Conservation (phyloP, 2,113 vertebrate species). For the Zosterops borbonicus region DNA sequence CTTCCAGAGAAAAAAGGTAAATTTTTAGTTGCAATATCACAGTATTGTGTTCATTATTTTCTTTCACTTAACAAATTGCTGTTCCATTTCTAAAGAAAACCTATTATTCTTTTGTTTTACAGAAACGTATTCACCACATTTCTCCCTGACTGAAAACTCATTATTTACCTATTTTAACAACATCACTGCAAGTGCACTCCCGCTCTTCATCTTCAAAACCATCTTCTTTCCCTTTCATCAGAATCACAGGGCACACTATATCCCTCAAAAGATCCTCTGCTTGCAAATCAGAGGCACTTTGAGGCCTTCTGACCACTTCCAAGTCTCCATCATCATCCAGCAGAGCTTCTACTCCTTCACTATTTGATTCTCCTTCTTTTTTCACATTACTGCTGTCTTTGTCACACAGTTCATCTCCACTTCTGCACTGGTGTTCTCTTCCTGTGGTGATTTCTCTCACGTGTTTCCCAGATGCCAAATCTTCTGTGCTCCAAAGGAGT, state of each 20-base stretch:
- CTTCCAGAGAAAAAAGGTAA: not conserved
- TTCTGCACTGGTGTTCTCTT: not conserved
- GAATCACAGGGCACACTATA: constrained; percentile 77
- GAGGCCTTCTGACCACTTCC: constrained; percentile 79
- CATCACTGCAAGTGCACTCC: not conserved
- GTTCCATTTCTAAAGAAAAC: not conserved
- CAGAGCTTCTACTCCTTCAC: not conserved
- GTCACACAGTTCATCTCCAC: not conserved
- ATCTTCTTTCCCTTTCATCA: constrained; percentile 71
- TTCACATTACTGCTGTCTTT: not conserved
- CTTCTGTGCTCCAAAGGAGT: constrained; percentile 74
- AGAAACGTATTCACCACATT: not conserved
- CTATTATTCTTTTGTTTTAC: not conserved
- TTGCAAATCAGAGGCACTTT: not conserved
- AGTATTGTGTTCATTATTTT: not conserved
- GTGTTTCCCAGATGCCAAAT: not conserved
- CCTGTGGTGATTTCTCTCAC: not conserved
- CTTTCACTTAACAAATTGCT: not conserved
- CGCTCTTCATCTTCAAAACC: constrained; percentile 20
- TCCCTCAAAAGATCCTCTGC: constrained; percentile 41
- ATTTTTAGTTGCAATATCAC: not conserved
- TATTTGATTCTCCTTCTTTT: not conserved
- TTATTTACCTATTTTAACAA: constrained; percentile 78
- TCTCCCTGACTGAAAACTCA: not conserved
- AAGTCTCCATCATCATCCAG: constrained; percentile 91